Percentiles rank a stretch among this genome's conserved stretches.
Conservation (phyloP, 2,113 vertebrate genomes). For the Etheostoma spectabile region DNA sequence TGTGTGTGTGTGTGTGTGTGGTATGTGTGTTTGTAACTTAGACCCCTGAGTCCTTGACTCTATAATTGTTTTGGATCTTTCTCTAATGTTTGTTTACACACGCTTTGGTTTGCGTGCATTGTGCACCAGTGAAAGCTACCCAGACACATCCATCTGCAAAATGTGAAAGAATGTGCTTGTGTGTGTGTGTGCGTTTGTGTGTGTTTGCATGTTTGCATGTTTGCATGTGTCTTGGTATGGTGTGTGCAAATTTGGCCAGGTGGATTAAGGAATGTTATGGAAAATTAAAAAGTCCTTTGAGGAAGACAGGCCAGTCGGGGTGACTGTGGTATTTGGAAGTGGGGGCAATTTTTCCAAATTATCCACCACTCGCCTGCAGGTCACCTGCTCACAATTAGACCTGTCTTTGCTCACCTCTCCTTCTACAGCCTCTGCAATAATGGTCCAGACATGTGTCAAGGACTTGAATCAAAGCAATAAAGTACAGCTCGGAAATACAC, state of each 20-base stretch:
- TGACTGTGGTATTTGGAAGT: slow-evolving; percentile 63
- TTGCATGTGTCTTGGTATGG: slow-evolving; percentile 43
- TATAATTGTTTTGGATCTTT: slow-evolving; percentile 37
- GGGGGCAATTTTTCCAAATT: slow-evolving; percentile 56
- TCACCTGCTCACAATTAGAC: slow-evolving; percentile 77
- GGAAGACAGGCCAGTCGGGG: slow-evolving; percentile 45
- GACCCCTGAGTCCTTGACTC: slow-evolving; percentile 25
- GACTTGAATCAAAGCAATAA: slow-evolving; percentile 26
- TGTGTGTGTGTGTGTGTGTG: background rate
- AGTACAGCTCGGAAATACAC: slow-evolving; percentile 4
- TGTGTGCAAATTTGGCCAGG: slow-evolving; percentile 51
- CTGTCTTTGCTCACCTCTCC: slow-evolving; percentile 52
- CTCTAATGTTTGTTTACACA: slow-evolving; percentile 47
- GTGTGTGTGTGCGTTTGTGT: slow-evolving; percentile 34
- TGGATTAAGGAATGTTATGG: slow-evolving; percentile 75
- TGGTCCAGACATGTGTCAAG: slow-evolving; percentile 37
- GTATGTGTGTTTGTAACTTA: slow-evolving; percentile 28
- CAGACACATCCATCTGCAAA: slow-evolving; percentile 33
- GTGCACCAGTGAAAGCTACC: slow-evolving; percentile 34
- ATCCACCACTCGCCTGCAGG: slow-evolving; percentile 28
- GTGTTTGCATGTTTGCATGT: background rate
- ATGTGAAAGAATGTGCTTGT: slow-evolving; percentile 6
- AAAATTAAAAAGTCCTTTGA: slow-evolving; percentile 69
- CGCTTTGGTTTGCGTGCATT: slow-evolving; percentile 16
- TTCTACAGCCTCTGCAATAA: slow-evolving; percentile 36